Conservation (phyloP, 2,888 invertebrate species). For the Ceriagrion tenellum region DNA sequence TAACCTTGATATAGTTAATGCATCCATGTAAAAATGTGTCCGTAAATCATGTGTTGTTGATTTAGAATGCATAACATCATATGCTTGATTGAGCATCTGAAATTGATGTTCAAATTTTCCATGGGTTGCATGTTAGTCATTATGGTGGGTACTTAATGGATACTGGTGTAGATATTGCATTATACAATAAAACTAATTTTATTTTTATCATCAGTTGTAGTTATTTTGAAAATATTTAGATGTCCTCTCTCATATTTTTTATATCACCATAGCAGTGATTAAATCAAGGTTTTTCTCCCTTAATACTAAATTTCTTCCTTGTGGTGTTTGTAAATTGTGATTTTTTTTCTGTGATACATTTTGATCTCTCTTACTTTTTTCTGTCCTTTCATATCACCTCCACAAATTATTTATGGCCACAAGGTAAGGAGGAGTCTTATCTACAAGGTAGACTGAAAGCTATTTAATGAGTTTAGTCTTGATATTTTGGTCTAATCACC, state of each 20-base stretch:
- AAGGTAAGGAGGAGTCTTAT: neutral
- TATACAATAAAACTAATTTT: neutral
- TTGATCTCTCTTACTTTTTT: neutral
- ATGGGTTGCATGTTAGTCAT: neutral
- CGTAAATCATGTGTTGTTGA: neutral
- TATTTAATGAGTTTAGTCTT: too few relatives aligned
- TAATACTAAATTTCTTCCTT: neutral
- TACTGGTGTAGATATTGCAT: neutral
- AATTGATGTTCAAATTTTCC: neutral
- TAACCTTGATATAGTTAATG: neutral
- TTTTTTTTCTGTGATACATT: neutral
- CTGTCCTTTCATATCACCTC: neutral
- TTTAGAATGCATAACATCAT: neutral
- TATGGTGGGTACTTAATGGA: neutral
- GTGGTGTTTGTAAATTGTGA: neutral
- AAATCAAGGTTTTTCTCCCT: neutral
- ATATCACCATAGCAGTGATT: neutral
- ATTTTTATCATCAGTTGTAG: neutral
- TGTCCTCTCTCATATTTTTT: neutral
- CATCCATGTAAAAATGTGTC: neutral
- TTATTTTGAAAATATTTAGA: neutral
- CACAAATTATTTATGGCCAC: neutral
- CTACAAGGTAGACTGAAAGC: too few relatives aligned
- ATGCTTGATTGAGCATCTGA: neutral
- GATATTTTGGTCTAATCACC: too few relatives aligned